Evolutionary conservation across 1,140 invertebrate species (phyloP).

Genomic region (Heliconius hewitsoni): DNA sequence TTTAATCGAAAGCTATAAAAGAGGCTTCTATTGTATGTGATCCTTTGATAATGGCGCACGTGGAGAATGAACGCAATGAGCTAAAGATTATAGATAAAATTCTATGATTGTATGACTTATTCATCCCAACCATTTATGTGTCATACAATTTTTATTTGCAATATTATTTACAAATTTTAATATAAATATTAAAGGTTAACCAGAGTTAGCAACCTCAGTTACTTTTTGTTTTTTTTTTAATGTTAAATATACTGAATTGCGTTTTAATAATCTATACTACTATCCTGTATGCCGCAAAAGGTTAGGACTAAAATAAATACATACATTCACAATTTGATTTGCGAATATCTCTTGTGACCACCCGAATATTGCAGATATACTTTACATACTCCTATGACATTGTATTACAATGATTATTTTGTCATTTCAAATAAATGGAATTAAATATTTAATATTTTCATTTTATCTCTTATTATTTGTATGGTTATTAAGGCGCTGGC

Average conservation of each 20-base stretch:
- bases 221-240: too few relatives aligned
- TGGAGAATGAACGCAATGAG: background rate
- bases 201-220: too few relatives aligned
- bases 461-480: too few relatives aligned
- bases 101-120: background rate
- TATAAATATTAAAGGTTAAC: too few relatives aligned
- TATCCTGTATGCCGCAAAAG: background rate
- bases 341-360: background rate
- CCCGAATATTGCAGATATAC: background rate
- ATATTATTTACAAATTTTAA: background rate
- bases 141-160: background rate
- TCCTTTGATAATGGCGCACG: too few relatives aligned
- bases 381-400: background rate
- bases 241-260: too few relatives aligned
- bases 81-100: slow-evolving; percentile 8
- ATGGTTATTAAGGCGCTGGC: too few relatives aligned
- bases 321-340: background rate
- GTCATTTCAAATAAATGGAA: too few relatives aligned
- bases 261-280: too few relatives aligned
- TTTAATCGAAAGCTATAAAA: background rate
- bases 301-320: background rate
- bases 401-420: too few relatives aligned
- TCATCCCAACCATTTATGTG: slow-evolving; percentile 7
- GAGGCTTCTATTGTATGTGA: too few relatives aligned
- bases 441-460: too few relatives aligned